phyloP scores from a whole-genome alignment of 2,113 vertebrate genomes.

The Pseudopodoces humilis region DNA sequence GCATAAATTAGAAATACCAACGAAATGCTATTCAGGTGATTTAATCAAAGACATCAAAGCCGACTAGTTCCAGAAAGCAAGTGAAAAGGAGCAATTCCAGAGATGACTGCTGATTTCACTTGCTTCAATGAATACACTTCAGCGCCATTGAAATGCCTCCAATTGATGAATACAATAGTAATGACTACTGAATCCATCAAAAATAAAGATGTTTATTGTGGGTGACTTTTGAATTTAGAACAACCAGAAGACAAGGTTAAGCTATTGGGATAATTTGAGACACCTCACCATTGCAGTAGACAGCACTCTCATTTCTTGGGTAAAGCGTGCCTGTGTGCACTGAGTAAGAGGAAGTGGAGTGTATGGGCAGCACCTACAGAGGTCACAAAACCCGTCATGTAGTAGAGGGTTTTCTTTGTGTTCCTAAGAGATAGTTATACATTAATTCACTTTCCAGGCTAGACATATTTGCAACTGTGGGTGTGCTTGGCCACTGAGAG shows the following conservation, averaged over 20 bases:
- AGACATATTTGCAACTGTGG: background rate
- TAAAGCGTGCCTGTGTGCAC: background rate
- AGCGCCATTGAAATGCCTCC: background rate
- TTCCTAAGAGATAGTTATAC: background rate
- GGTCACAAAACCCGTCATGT: background rate
- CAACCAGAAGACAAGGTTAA: background rate
- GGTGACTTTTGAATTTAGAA: slow-evolving; percentile 12
- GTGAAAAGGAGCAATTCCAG: slow-evolving; percentile 29
- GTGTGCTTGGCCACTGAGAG: background rate
- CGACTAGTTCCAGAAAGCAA: slow-evolving; percentile 30
- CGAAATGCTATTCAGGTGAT: slow-evolving; percentile 8
- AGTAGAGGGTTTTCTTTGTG: background rate
- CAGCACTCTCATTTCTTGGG: background rate
- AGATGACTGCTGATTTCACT: slow-evolving; percentile 24
- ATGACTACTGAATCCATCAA: slow-evolving; percentile 25
- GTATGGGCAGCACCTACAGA: background rate
- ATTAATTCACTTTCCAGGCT: background rate
- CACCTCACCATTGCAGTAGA: background rate
- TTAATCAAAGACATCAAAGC: background rate
- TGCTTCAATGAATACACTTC: slow-evolving; percentile 46
- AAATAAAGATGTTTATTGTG: slow-evolving; percentile 10
- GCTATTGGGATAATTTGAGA: background rate
- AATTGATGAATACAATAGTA: background rate
- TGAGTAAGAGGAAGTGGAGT: background rate
- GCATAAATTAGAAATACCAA: slow-evolving; percentile 43